Conservation (phyloP, 2,888 invertebrate species). For the Rhodophaea formosa region DNA sequence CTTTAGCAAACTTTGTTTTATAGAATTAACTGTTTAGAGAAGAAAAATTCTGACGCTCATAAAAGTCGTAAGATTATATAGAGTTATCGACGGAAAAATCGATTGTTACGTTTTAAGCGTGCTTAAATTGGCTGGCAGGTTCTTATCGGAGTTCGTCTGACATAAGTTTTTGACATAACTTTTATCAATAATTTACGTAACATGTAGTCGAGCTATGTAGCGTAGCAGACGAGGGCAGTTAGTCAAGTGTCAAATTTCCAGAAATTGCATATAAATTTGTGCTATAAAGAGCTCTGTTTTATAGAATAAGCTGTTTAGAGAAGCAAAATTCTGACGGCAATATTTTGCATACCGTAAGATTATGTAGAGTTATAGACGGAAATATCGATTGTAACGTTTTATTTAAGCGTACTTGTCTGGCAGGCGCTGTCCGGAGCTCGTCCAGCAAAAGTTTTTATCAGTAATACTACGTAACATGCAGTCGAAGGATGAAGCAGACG, state of each 20-base stretch:
- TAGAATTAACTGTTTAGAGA: no score
- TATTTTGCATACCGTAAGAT: no score
- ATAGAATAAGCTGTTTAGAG: no score
- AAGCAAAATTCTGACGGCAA: no score
- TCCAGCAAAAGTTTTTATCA: constrained; percentile 7
- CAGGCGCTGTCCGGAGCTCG: neutral
- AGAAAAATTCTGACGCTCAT: no score
- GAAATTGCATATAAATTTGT: no score
- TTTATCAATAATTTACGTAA: constrained; percentile 8
- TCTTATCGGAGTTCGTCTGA: neutral
- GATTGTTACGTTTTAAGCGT: constrained; percentile 59
- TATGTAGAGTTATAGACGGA: no score
- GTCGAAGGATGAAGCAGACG: neutral
- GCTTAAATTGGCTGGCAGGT: constrained; percentile 25
- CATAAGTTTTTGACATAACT: constrained; percentile 13
- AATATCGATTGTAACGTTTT: constrained; percentile 73
- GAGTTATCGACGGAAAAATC: no score
- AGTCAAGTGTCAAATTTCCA: neutral
- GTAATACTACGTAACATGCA: constrained; percentile 7
- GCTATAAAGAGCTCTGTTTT: no score
- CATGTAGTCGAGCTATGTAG: neutral
- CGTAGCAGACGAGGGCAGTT: neutral
- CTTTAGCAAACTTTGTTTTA: no score
- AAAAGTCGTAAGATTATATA: no score
- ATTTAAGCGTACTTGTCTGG: constrained; percentile 34